Evolutionary conservation across 2,888 invertebrate genomes (phyloP).

Genomic region (Ornithoptera alexandrae): DNA sequence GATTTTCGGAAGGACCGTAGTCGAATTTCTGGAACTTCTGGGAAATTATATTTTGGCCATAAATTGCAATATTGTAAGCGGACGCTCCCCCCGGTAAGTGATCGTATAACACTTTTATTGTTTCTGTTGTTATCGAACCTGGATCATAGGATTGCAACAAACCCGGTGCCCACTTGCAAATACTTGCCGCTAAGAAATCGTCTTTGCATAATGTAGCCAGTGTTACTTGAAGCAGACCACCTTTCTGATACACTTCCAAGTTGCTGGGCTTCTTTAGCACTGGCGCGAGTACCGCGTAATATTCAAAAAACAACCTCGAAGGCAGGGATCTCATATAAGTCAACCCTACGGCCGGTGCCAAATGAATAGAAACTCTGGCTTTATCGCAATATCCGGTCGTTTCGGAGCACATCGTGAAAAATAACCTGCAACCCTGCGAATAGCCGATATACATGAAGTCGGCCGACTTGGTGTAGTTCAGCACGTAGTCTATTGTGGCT

Average conservation of each 20-base stretch:
- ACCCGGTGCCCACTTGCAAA: slow-evolving; percentile 43
- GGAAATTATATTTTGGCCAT: slow-evolving; percentile 52
- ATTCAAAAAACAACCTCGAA: slow-evolving; percentile 38
- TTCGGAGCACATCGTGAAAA: slow-evolving; percentile 83
- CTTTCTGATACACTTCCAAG: slow-evolving; percentile 53
- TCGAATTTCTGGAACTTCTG: slow-evolving; percentile 54
- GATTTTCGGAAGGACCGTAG: slow-evolving; percentile 51
- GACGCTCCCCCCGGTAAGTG: slow-evolving; percentile 63
- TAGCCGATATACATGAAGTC: slow-evolving; percentile 82
- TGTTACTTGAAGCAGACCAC: slow-evolving; percentile 49
- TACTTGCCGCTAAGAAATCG: slow-evolving; percentile 37
- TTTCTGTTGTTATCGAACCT: slow-evolving; percentile 51
- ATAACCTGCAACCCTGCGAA: slow-evolving; percentile 85
- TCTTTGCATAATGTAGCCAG: slow-evolving; percentile 52
- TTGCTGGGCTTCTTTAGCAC: slow-evolving; percentile 40
- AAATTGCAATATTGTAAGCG: slow-evolving; percentile 52
- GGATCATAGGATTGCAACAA: slow-evolving; percentile 50
- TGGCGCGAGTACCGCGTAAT: slow-evolving; percentile 39
- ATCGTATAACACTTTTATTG: slow-evolving; percentile 44
- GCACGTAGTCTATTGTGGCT: slow-evolving; percentile 67
- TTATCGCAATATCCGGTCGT: slow-evolving; percentile 83
- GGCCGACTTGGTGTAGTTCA: slow-evolving; percentile 44
- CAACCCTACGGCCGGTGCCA: slow-evolving; percentile 82
- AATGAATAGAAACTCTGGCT: slow-evolving; percentile 77
- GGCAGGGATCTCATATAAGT: slow-evolving; percentile 56